phyloP scores from a whole-genome alignment of 2,888 invertebrate species.

The Oeneis ivallda region DNA sequence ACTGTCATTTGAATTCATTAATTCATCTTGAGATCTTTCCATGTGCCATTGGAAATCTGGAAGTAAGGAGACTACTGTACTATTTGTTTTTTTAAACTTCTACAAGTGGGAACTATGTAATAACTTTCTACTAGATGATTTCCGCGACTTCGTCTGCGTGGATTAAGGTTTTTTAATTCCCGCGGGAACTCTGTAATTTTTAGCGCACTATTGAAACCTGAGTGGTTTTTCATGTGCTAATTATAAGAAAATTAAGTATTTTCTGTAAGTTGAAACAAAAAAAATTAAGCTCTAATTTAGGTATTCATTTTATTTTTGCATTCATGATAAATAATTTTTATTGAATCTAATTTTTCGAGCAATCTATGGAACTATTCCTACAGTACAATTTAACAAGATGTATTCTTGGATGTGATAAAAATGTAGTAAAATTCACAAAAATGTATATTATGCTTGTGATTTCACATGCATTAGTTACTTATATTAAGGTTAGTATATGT shows the following conservation, averaged over 20 bases:
- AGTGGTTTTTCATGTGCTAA: no score
- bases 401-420: neutral
- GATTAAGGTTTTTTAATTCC: no score
- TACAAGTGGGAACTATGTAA: neutral
- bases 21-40: conserved; percentile 92
- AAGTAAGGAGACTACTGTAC: conserved; percentile 48
- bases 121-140: neutral
- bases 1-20: conserved; percentile 92
- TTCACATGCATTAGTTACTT: neutral
- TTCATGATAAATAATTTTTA: no score
- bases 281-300: no score
- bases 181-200: no score
- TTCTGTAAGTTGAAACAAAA: no score
- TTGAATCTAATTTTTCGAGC: no score
- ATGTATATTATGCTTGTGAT: neutral
- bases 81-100: neutral
- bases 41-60: conserved; percentile 94
- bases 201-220: no score
- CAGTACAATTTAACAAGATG: neutral
- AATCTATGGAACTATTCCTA: neutral
- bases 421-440: neutral
- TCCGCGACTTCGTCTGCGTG: no score
- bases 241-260: no score
- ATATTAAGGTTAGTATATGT: neutral
- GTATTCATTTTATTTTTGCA: no score